These are phyloP conservation scores for Salticus scenicus DNA, from an alignment of 2,888 invertebrate genomes.

Conservation along the genomic window DNA sequence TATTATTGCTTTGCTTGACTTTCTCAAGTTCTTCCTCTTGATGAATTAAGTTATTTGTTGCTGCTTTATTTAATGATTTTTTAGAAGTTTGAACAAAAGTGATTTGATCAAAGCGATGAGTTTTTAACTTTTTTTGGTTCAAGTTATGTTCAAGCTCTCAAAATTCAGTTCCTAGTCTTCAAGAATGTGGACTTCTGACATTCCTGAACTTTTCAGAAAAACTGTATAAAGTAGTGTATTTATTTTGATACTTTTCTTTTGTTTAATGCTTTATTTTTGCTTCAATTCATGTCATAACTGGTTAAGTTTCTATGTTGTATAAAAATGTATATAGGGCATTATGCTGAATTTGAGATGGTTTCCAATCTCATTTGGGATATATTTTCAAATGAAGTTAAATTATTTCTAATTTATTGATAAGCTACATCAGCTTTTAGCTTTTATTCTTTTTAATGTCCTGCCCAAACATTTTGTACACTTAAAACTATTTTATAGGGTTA, in stretches of 20 bases:
- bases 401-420: too few relatives aligned
- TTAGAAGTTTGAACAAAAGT: not conserved
- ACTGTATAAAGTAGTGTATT: conserved; percentile 57
- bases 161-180: conserved; percentile 57
- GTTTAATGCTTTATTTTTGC: conserved; percentile 13
- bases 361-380: too few relatives aligned
- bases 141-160: conserved; percentile 11
- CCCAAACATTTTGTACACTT: too few relatives aligned
- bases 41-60: not conserved
- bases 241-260: conserved; percentile 46
- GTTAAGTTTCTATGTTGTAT: conserved; percentile 14
- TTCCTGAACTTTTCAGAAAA: conserved; percentile 61
- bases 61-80: conserved; percentile 6
- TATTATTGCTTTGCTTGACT: not conserved
- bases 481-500: too few relatives aligned
- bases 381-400: too few relatives aligned
- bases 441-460: too few relatives aligned
- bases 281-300: conserved; percentile 6
- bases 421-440: too few relatives aligned
- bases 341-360: not conserved
- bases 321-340: not conserved
- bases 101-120: not conserved
- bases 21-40: conserved; percentile 1
- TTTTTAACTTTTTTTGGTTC: not conserved
- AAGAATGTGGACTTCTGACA: conserved; percentile 41